Percentiles rank a stretch among this genome's conserved stretches.
Evolutionary conservation across 2,797 vertebrate species (phyloP).

Genomic region (Coregonus sp.): DNA sequence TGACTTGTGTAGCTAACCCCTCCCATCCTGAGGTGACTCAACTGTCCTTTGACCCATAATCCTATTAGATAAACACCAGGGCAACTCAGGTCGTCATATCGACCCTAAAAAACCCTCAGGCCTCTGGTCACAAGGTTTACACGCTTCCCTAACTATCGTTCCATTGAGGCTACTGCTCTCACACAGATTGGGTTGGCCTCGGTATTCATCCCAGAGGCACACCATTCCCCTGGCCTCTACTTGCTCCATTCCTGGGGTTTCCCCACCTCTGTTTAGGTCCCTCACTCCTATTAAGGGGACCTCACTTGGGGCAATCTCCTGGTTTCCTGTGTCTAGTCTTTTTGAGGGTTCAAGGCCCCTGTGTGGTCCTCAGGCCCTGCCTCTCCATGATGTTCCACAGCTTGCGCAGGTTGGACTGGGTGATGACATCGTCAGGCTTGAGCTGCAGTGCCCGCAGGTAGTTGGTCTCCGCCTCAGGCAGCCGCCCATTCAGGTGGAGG

Average conservation of each 20-base stretch:
- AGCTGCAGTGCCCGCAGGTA: slow-evolving; percentile 93
- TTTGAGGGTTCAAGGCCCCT: slow-evolving; percentile 40
- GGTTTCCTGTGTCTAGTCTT: slow-evolving; percentile 32
- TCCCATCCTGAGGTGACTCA: slow-evolving; percentile 14
- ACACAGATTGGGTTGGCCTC: background rate
- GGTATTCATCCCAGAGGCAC: background rate
- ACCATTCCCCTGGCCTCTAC: background rate
- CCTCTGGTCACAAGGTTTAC: background rate
- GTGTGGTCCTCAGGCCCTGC: slow-evolving; percentile 85
- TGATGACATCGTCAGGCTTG: slow-evolving; percentile 93
- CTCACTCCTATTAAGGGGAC: background rate
- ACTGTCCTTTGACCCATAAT: slow-evolving; percentile 23
- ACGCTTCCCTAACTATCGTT: slow-evolving; percentile 1
- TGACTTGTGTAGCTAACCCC: background rate
- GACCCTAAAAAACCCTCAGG: slow-evolving; percentile 14
- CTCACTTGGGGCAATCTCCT: background rate
- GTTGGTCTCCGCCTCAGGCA: slow-evolving; percentile 90
- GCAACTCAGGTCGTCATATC: slow-evolving; percentile 2
- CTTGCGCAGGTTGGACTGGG: slow-evolving; percentile 96
- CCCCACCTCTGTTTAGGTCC: slow-evolving; percentile 13
- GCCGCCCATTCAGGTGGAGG: slow-evolving; percentile 93
- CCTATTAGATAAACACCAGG: no score
- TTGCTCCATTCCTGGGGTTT: background rate
- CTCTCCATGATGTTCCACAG: slow-evolving; percentile 99
- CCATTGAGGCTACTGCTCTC: background rate